These are phyloP conservation scores for Hyles lineata DNA, from an alignment of 2,888 invertebrate species.

Conservation along the genomic window DNA sequence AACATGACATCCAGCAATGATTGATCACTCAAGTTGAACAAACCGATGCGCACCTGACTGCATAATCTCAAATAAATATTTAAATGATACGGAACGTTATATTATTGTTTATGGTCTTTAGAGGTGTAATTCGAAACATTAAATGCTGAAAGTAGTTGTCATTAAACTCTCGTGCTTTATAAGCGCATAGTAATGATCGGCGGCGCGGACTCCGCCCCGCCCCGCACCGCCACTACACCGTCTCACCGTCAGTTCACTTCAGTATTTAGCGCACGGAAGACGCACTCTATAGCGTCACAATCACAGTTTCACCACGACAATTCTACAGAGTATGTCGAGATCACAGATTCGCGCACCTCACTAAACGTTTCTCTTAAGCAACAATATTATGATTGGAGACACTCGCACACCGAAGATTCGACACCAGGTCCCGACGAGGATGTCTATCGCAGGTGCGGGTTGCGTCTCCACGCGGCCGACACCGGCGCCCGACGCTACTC, in stretches of 20 bases:
- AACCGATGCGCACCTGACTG: conserved; percentile 4
- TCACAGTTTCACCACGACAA: not conserved
- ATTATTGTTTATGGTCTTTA: conserved; percentile 12
- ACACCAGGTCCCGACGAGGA: not conserved
- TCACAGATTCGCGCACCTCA: conserved; percentile 20
- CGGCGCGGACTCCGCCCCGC: not conserved
- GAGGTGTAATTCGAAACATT: conserved; percentile 19
- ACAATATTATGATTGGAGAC: not conserved
- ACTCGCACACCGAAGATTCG: not conserved
- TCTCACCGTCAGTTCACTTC: not conserved
- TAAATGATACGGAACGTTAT: conserved; percentile 13
- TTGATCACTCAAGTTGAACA: conserved; percentile 9
- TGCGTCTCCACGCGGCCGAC: conserved; percentile 23
- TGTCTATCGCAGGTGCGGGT: not conserved
- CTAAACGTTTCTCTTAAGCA: conserved; percentile 40
- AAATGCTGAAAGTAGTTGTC: conserved; percentile 40
- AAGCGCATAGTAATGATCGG: not conserved
- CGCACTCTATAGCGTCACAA: not conserved
- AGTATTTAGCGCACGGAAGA: not conserved
- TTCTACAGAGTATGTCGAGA: not conserved
- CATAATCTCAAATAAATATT: conserved; percentile 23
- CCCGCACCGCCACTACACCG: not conserved
- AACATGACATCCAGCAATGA: not conserved
- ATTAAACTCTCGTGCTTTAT: conserved; percentile 17
- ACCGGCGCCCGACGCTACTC: conserved; percentile 57